Evolutionary conservation across 2,888 invertebrate species (phyloP).

Genomic region (Rhabditoides inermis): DNA sequence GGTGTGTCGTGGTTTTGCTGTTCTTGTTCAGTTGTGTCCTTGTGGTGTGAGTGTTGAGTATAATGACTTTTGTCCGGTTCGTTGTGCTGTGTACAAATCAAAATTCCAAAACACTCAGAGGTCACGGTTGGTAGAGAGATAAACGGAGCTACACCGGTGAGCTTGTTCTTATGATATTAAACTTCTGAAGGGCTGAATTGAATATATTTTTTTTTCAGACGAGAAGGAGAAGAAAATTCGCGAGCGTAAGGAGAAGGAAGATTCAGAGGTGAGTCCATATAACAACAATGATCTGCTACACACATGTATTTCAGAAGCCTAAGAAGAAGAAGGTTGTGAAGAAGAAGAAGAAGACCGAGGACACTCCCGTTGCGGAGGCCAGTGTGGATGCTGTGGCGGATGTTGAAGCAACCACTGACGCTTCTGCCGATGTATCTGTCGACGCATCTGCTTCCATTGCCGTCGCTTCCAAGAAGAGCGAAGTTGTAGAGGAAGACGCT

Average conservation of each 20-base stretch:
- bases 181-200: too few species aligned
- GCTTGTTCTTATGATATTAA: too few species aligned
- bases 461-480: background rate
- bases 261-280: too few species aligned
- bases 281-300: too few species aligned
- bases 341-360: conserved; percentile 3
- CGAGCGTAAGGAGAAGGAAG: background rate
- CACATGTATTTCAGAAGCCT: conserved; percentile 1
- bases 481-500: background rate
- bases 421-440: background rate
- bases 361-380: background rate
- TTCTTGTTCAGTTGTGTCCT: background rate
- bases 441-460: background rate
- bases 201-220: conserved; percentile 5
- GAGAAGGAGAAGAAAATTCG: conserved; percentile 1
- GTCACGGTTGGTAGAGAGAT: too few species aligned
- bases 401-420: background rate
- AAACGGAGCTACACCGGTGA: too few species aligned
- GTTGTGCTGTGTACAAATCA: too few species aligned
- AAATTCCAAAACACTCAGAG: too few species aligned
- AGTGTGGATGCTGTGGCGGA: too few species aligned
- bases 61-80: too few species aligned
- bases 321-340: conserved; percentile 9
- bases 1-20: conserved; percentile 11
- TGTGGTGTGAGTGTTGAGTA: too few species aligned